Evolutionary conservation across 2,797 vertebrate genomes (phyloP), one percentile per base, ranked within the genome.

Genomic region (Pygocentrus nattereri): DNA sequence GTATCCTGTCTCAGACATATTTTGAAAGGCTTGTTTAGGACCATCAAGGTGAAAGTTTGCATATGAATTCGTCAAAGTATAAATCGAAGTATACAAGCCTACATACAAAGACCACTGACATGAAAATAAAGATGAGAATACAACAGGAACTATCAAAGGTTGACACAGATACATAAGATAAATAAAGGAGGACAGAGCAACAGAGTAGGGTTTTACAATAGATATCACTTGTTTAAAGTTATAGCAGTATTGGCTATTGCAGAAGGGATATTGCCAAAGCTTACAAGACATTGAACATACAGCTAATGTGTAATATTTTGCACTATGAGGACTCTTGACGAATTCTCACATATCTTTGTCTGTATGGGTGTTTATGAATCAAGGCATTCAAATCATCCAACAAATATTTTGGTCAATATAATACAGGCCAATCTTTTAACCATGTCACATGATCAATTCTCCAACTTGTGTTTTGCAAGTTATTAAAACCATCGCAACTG

Each of bases 51-150:
- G 16, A 54, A 54, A 19, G 6, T 67, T 41, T 44, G 8, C 5
- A 49, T 52, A 30, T 72, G 13, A 76, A 78, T 61, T 78, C 44
- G 27, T 69, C 49, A 19, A 56, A 25, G 10, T 49, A 34, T 31
- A 59, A 59, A 67, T 61, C 23, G 69, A 69, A 58, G 21, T n/a
- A 19, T 27, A 78, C 23, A 74, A 19, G 23, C 25, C 41, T 71
- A 82, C 74, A 75, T 56, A 59, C 10, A 71, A 82, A 59, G 15
- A 71, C 38, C 18, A 82, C 23, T 67, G 21, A 49, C 64, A 23
- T 67, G 25, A 80, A 25, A 30, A 49, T 62, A 58, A 76, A 38
- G 23, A 72, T 65, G 0, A 30, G 49, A 70, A 54, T 74, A 52
- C 44, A 76, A 71, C 12, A 64, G 52, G 68, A 69, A 15, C 47